Base-by-base conservation (phyloP, 2,113 vertebrate species). In the Phasianus colchicus region DNA sequence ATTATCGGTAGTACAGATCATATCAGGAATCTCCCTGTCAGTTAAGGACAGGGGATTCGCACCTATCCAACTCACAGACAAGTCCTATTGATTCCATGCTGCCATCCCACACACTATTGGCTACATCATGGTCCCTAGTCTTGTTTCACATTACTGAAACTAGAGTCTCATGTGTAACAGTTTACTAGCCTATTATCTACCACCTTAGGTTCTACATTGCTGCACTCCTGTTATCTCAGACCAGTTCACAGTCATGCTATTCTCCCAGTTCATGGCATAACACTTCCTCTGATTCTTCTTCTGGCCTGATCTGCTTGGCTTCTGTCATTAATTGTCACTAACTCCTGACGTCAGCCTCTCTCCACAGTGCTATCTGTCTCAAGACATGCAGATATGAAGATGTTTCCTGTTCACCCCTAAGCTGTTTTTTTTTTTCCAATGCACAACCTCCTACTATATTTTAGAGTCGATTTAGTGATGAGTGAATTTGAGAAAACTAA, bases 311-410 rank as follows among this genome's bases (percentile, higher is more conserved):
- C 6, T 43, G 32, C 50, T 72, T 60, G 24, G 19, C 50, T 71
- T 71, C 30, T 54, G 52, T 54, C 27, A 54, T 54, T 54, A 54
- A 52, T 14, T 42, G 40, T 47, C 24, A 36, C 36, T 50, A 11
- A 12, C 50, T 79, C 34, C 47, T 48, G 30, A 29, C 38, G 38
- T 9, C 22, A 48, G 17, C 13, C 3, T 42, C n/a, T 64, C 27
- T 57, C 47, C 40, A 50, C 47, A 13, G 40, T 43, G 14, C 40
- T 55, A 55, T 47, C 40, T 63, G 40, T 47, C 54, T 79, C 3
- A 0, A 63, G 10, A 29, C 32, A 78, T 25, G 42, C 4, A 78
- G 10, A 24, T 6, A 42, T 0, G 0, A 29, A 36, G 9, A 34
- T n/a, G 17, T 55, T 69, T 60, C 32, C 38, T 57, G 6, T 20